Evolutionary conservation across 2,888 invertebrate genomes (phyloP).

Genomic region (Fragum fragum): DNA sequence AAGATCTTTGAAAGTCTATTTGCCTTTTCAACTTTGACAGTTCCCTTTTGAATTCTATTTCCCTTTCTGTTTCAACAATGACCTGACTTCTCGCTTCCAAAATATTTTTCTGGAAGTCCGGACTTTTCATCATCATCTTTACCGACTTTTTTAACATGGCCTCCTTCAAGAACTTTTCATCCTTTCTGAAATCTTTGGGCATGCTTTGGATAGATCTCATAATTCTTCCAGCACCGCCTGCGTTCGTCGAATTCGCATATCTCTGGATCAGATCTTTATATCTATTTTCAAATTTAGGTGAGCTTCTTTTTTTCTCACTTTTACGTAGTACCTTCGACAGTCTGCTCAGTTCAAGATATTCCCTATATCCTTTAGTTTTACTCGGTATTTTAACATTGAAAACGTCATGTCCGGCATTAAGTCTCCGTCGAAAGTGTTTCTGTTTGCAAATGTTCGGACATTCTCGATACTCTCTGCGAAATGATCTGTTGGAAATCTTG

Average conservation of each 20-base stretch:
- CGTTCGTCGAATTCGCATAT: slow-evolving; percentile 8
- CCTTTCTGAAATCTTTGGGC: slow-evolving; percentile 41
- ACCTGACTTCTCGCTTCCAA: slow-evolving; percentile 9
- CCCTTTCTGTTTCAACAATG: slow-evolving; percentile 4
- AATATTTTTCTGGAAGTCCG: neutral
- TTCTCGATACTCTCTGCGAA: slow-evolving; percentile 36
- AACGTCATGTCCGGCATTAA: slow-evolving; percentile 54
- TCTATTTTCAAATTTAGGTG: neutral
- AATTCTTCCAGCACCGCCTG: slow-evolving; percentile 10
- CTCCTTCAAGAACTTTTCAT: neutral
- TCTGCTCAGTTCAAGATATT: slow-evolving; percentile 23
- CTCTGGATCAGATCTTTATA: slow-evolving; percentile 27
- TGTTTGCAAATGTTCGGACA: slow-evolving; percentile 65
- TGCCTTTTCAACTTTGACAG: slow-evolving; percentile 31
- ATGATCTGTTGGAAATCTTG: slow-evolving; percentile 18
- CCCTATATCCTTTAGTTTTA: slow-evolving; percentile 38
- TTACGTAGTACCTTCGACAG: neutral
- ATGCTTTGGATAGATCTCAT: slow-evolving; percentile 24
- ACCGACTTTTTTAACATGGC: too few relatives aligned
- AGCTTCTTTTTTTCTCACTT: neutral
- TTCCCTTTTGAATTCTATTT: slow-evolving; percentile 29
- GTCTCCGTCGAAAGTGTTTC: slow-evolving; percentile 43
- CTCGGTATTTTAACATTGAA: slow-evolving; percentile 63
- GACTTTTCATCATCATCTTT: neutral
- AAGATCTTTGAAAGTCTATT: slow-evolving; percentile 44